These are phyloP conservation scores for Pteronotus mesoamericanus DNA, from an alignment of 2,797 vertebrate genomes.

Conservation along the genomic window DNA sequence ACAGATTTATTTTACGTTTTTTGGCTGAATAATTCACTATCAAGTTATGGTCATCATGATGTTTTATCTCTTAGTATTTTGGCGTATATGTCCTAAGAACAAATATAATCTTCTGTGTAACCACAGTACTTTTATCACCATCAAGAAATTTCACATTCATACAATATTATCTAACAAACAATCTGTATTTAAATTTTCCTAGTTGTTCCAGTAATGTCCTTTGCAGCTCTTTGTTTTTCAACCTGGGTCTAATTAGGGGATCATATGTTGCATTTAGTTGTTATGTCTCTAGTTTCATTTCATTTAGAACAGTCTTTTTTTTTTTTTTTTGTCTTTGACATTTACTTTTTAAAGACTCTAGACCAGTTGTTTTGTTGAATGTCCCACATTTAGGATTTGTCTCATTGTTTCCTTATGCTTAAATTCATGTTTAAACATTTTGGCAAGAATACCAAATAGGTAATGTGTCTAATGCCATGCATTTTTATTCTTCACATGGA, in stretches of 20 bases:
- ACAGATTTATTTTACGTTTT: background rate
- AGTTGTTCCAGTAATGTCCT: background rate
- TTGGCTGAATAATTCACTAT: background rate
- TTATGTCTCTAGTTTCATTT: background rate
- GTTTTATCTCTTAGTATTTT: background rate
- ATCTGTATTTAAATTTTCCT: background rate
- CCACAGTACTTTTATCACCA: background rate
- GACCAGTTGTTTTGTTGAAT: background rate
- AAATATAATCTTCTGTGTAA: background rate
- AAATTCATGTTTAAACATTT: constrained; percentile 18
- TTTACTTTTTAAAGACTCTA: background rate
- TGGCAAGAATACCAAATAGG: background rate
- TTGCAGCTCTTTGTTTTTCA: background rate
- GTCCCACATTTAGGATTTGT: background rate
- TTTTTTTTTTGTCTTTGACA: background rate
- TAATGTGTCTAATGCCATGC: background rate
- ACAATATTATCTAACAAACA: background rate
- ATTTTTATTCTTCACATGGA: background rate
- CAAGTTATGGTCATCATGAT: background rate
- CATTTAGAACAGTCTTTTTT: background rate
- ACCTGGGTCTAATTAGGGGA: background rate
- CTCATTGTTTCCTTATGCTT: background rate
- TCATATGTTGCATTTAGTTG: background rate
- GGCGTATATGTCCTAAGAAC: background rate
- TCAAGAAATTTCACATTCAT: background rate